Evolutionary conservation across 2,797 vertebrate species (phyloP).

Genomic region (Selene dorsalis): DNA sequence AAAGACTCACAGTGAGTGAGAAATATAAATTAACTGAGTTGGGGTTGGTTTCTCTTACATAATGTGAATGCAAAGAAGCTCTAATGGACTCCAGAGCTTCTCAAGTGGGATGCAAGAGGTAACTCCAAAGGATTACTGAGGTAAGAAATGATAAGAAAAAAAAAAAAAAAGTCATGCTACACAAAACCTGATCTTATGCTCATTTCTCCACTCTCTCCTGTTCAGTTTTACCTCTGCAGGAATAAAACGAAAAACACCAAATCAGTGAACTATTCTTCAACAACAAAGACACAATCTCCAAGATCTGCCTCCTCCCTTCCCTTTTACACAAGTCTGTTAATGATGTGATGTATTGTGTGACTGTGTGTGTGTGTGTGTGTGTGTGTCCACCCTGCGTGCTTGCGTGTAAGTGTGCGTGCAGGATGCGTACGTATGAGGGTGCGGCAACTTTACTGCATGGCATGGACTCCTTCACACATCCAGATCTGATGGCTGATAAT

Average conservation of each 20-base stretch:
- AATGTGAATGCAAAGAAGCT: not conserved
- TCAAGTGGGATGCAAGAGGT: not conserved
- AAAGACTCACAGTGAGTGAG: not conserved
- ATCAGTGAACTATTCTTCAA: constrained; percentile 13
- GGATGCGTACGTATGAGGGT: constrained; percentile 76
- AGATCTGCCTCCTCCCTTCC: constrained; percentile 35
- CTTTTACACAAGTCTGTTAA: constrained; percentile 25
- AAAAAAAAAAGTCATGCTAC: not conserved
- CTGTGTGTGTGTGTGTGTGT: constrained; percentile 30
- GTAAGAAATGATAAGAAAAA: not conserved
- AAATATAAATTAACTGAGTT: not conserved
- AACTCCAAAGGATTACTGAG: not conserved
- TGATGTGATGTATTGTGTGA: constrained; percentile 28
- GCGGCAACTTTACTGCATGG: constrained; percentile 82
- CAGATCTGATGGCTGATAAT: constrained; percentile 53
- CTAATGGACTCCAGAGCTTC: not conserved
- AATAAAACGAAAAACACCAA: not conserved
- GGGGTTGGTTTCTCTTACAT: not conserved
- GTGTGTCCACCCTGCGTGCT: constrained; percentile 51
- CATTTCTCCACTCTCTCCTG: not conserved
- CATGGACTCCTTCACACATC: constrained; percentile 57
- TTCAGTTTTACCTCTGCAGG: not conserved
- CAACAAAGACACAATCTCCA: constrained; percentile 45
- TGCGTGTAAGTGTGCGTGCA: constrained; percentile 64
- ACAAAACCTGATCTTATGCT: not conserved